Percentiles rank a stretch among this genome's conserved stretches.
These are phyloP conservation scores for Cheilosia grossa DNA, from an alignment of 2,888 invertebrate species.

Conservation along the genomic window DNA sequence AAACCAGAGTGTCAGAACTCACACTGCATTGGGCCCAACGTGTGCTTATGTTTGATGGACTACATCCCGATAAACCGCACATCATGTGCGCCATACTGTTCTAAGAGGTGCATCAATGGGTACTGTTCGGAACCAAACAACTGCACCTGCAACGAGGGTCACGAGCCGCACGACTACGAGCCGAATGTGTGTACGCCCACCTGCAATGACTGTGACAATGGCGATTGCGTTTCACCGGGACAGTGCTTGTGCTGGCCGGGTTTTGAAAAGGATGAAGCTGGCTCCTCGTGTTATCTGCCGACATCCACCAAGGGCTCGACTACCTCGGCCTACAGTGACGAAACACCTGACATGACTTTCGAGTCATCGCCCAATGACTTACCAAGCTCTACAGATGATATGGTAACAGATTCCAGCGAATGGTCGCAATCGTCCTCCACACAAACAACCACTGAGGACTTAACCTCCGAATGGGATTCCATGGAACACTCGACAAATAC, in stretches of 20 bases:
- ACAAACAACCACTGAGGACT: background rate
- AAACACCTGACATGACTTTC: background rate
- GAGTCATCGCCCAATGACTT: background rate
- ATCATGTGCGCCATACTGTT: conserved; percentile 73
- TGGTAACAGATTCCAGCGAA: background rate
- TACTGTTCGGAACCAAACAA: conserved; percentile 78
- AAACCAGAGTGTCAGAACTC: conserved; percentile 81
- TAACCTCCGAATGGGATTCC: background rate
- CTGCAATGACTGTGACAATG: conserved; percentile 75
- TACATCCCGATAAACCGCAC: conserved; percentile 78
- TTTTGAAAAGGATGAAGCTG: conserved; percentile 56
- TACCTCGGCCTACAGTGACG: background rate
- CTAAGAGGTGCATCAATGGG: conserved; percentile 74
- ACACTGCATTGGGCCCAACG: conserved; percentile 80
- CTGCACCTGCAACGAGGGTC: conserved; percentile 82
- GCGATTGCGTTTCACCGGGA: conserved; percentile 75
- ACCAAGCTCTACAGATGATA: background rate
- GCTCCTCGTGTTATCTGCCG: background rate
- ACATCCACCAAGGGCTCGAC: background rate
- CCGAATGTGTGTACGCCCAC: conserved; percentile 74
- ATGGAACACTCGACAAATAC: background rate
- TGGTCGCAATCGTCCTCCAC: background rate
- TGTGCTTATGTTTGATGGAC: conserved; percentile 79
- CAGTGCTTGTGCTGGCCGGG: conserved; percentile 76
- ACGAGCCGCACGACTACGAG: conserved; percentile 49